These are phyloP conservation scores for Distichodus sexfasciatus DNA, from an alignment of 2,797 vertebrate species.

Conservation along the genomic window DNA sequence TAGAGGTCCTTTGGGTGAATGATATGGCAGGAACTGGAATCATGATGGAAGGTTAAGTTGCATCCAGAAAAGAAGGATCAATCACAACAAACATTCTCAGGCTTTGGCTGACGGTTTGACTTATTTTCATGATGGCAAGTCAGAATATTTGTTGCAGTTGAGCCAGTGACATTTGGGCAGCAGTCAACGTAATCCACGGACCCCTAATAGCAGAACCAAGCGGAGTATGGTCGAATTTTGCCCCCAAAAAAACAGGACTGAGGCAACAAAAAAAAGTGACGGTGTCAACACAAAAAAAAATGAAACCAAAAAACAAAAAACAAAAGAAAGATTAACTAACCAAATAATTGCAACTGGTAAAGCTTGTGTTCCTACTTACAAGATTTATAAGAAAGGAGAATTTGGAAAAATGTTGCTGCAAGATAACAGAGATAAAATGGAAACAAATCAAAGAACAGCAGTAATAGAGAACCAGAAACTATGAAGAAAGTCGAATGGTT, in stretches of 20 bases:
- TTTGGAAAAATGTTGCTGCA: slow-evolving; percentile 62
- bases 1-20: slow-evolving; percentile 49
- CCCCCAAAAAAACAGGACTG: slow-evolving; percentile 53
- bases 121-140: not conserved
- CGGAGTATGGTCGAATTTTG: slow-evolving; percentile 41
- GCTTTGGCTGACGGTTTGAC: not conserved
- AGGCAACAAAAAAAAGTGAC: slow-evolving; percentile 46
- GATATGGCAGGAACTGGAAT: slow-evolving; percentile 42
- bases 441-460: slow-evolving; percentile 56
- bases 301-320: slow-evolving; percentile 19
- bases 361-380: slow-evolving; percentile 59
- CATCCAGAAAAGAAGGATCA: slow-evolving; percentile 37
- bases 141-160: slow-evolving; percentile 51
- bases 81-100: slow-evolving; percentile 46
- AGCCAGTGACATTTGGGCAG: slow-evolving; percentile 50
- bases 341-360: slow-evolving; percentile 50
- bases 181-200: slow-evolving; percentile 47
- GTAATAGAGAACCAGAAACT: slow-evolving; percentile 47
- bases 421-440: slow-evolving; percentile 60
- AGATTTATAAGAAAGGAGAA: slow-evolving; percentile 63
- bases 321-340: slow-evolving; percentile 37
- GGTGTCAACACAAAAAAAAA: slow-evolving; percentile 45
- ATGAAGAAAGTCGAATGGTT: slow-evolving; percentile 36
- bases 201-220: slow-evolving; percentile 51
- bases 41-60: slow-evolving; percentile 44